Evolutionary conservation across 2,797 vertebrate species (phyloP).

Genomic region (Podarcis lilfordi): DNA sequence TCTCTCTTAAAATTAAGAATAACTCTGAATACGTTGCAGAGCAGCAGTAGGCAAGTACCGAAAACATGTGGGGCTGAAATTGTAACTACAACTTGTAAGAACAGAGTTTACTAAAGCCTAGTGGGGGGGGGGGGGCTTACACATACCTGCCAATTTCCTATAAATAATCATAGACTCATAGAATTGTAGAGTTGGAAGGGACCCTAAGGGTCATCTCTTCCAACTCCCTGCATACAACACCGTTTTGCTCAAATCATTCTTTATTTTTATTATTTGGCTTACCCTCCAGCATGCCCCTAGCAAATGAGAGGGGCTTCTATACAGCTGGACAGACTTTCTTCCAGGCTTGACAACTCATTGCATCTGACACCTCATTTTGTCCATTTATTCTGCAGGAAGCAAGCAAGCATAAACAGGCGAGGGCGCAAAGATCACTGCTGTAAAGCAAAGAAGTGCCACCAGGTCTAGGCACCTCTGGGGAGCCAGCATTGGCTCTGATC

Average conservation of each 20-base stretch:
- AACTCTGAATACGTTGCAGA: background rate
- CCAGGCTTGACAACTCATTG: background rate
- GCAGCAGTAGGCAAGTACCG: background rate
- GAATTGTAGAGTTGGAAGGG: too few relatives aligned
- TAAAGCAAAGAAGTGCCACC: slow-evolving; percentile 3
- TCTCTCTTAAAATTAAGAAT: background rate
- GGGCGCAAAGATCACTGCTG: slow-evolving; percentile 13
- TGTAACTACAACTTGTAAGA: background rate
- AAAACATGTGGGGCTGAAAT: background rate
- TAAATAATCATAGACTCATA: background rate
- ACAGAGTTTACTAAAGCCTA: slow-evolving; percentile 8
- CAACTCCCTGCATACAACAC: too few relatives aligned
- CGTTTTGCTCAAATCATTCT: background rate
- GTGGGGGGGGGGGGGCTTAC: background rate
- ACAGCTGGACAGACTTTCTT: background rate
- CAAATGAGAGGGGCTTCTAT: background rate
- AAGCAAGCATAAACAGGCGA: background rate
- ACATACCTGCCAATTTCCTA: background rate
- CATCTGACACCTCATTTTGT: background rate
- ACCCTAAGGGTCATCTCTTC: too few relatives aligned
- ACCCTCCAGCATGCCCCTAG: background rate
- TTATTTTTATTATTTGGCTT: background rate
- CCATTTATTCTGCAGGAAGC: slow-evolving; percentile 1
- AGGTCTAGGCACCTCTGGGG: background rate
- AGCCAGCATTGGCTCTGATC: background rate